A percentile compares a stretch with the other conserved stretches of the same genome.
Conservation (phyloP, 2,113 vertebrate species). For the Engraulis encrasicolus region DNA sequence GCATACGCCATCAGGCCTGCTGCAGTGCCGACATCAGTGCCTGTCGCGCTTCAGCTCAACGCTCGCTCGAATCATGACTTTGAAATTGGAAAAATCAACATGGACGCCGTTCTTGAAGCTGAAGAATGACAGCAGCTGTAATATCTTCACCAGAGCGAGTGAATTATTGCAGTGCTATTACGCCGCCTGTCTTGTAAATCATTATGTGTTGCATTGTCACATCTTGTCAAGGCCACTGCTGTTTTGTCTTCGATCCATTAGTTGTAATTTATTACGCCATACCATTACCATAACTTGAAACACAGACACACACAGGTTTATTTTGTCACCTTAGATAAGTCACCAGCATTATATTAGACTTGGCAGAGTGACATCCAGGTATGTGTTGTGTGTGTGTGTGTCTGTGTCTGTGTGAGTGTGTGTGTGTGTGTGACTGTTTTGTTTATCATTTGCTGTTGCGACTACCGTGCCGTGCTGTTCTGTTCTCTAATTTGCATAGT, state of each 20-base stretch:
- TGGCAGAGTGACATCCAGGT: background rate
- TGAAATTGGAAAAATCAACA: slow-evolving; percentile 22
- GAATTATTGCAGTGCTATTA: background rate
- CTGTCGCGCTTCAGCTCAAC: background rate
- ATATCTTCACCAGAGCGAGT: background rate
- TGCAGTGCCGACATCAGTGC: background rate
- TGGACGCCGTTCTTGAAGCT: background rate
- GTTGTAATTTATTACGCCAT: background rate
- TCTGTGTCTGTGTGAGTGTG: no score
- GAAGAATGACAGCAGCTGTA: background rate
- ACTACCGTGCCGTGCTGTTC: background rate
- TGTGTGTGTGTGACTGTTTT: background rate
- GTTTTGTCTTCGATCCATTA: background rate
- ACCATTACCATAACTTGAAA: background rate
- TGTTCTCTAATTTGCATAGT: background rate
- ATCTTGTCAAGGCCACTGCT: background rate
- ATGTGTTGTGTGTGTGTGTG: no score
- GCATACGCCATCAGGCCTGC: no score
- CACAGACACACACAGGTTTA: background rate
- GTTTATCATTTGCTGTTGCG: background rate
- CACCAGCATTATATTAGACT: background rate
- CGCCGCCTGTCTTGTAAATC: background rate
- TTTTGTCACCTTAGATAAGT: background rate
- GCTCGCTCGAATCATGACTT: background rate
- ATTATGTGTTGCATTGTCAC: background rate